Conservation (phyloP, 2,113 vertebrate species). For the Catharus bicknelli region DNA sequence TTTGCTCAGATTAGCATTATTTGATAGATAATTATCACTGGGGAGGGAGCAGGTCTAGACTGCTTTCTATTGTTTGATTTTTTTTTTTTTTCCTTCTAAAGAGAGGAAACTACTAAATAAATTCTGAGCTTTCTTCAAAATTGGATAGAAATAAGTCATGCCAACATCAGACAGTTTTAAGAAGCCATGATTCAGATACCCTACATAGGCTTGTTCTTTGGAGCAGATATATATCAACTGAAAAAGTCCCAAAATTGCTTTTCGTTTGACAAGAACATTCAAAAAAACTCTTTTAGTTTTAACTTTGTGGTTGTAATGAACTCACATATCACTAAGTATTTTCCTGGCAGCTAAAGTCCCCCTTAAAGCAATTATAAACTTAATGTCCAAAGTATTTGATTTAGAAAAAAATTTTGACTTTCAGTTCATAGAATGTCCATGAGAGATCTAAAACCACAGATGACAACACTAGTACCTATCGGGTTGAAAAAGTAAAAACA, state of each 20-base stretch:
- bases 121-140: background rate
- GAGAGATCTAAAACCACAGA: accelerated
- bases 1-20: background rate
- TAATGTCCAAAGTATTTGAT: background rate
- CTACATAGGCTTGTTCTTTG: background rate
- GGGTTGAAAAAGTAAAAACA: background rate
- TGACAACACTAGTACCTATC: background rate
- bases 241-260: background rate
- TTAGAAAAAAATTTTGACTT: background rate
- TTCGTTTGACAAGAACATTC: background rate
- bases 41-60: background rate
- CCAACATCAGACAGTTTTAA: background rate
- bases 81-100: background rate
- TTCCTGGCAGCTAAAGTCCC: background rate
- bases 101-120: background rate
- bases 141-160: background rate
- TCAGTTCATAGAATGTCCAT: background rate
- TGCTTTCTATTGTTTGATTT: background rate
- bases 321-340: background rate
- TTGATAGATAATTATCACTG: background rate
- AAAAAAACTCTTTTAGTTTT: background rate
- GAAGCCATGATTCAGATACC: background rate
- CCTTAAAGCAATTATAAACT: background rate
- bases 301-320: background rate
- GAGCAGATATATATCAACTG: background rate